Conservation (phyloP, 2,797 vertebrate species). For the Delichon dasypus region DNA sequence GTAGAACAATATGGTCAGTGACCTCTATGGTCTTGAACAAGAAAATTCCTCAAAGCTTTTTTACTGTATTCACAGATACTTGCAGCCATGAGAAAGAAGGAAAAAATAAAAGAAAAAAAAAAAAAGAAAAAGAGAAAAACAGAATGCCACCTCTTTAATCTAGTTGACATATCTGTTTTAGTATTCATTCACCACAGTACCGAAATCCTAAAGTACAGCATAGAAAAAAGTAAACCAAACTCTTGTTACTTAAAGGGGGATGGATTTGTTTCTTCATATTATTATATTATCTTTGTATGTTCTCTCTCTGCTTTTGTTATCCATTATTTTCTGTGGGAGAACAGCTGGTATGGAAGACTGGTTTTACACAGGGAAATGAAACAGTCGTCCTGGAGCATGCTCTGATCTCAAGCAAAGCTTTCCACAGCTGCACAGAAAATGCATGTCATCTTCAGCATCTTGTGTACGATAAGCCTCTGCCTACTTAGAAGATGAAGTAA, state of each 20-base stretch:
- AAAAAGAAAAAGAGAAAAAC: not conserved
- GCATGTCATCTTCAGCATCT: not conserved
- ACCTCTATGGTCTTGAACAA: not conserved
- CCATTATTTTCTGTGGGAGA: not conserved
- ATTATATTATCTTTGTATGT: not conserved
- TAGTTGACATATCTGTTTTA: not conserved
- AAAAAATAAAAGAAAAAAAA: not conserved
- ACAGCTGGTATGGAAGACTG: not conserved
- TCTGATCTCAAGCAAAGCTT: not conserved
- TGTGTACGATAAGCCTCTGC: not conserved
- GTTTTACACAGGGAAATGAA: not conserved
- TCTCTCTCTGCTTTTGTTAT: not conserved
- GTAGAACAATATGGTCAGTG: conserved; percentile 26
- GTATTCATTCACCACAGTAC: not conserved
- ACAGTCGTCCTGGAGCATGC: not conserved
- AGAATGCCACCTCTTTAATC: not conserved
- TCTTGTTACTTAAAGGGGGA: not conserved
- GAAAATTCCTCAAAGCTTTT: not conserved
- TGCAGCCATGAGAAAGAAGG: not conserved
- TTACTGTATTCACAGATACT: not conserved
- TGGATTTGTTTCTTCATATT: not conserved
- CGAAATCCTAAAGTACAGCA: not conserved
- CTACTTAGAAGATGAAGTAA: not conserved
- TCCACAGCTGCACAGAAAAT: not conserved
- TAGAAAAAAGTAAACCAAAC: not conserved